Evolutionary conservation across 2,113 vertebrate genomes (phyloP).

Genomic region (Zosterops japonicus): DNA sequence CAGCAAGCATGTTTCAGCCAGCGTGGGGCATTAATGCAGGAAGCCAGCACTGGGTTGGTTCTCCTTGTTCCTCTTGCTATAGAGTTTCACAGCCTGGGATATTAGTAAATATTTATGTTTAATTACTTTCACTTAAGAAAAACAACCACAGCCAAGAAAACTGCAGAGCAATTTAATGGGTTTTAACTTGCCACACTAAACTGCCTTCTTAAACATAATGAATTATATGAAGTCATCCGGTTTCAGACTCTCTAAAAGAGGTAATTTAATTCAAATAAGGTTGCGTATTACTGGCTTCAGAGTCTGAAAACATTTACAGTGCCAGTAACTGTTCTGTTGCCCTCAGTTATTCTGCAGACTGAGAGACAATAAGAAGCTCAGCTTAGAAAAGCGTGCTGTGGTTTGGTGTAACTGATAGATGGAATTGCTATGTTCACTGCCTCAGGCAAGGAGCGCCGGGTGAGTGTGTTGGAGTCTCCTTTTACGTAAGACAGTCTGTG

Average conservation of each 20-base stretch:
- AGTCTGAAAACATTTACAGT: slow-evolving; percentile 62
- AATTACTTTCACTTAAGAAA: slow-evolving; percentile 65
- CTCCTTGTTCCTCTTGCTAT: slow-evolving; percentile 41
- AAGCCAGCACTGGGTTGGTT: background rate
- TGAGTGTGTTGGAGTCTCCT: background rate
- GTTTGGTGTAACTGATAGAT: slow-evolving; percentile 8
- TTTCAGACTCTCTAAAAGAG: slow-evolving; percentile 63
- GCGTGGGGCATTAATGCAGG: background rate
- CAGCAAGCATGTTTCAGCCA: background rate
- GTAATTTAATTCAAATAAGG: slow-evolving; percentile 66
- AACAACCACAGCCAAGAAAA: slow-evolving; percentile 54
- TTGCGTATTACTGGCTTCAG: slow-evolving; percentile 46
- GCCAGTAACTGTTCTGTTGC: slow-evolving; percentile 46
- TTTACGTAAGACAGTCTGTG: background rate
- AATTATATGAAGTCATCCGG: slow-evolving; percentile 63
- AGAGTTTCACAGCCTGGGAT: slow-evolving; percentile 50
- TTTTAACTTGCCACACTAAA: slow-evolving; percentile 62
- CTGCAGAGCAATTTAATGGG: slow-evolving; percentile 58
- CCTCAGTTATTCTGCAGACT: slow-evolving; percentile 17
- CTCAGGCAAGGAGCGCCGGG: background rate
- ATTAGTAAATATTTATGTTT: slow-evolving; percentile 69
- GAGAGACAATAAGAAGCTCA: slow-evolving; percentile 29
- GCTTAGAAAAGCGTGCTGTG: slow-evolving; percentile 4
- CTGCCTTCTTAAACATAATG: slow-evolving; percentile 55
- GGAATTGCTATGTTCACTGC: background rate